Percentiles rank a stretch among this genome's conserved stretches.
Conservation (phyloP, 1,140 invertebrate genomes). For the Ylistrum balloti region DNA sequence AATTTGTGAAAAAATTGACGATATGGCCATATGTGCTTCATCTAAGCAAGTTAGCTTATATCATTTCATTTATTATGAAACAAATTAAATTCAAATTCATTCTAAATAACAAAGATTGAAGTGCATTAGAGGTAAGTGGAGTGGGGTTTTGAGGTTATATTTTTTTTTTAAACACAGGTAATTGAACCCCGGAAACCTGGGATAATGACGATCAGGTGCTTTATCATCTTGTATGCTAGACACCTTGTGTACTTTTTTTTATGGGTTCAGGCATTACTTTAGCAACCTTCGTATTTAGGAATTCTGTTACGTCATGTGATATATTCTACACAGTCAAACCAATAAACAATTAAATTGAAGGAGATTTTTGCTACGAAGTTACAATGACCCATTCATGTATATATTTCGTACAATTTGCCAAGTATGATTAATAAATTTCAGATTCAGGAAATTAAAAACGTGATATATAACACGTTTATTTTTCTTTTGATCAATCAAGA, state of each 20-base stretch:
- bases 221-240: neutral
- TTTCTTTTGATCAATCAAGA: neutral
- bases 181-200: neutral
- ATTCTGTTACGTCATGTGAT: neutral
- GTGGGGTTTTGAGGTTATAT: too few species aligned
- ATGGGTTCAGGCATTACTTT: neutral
- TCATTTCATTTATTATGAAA: too few species aligned
- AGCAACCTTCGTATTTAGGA: neutral
- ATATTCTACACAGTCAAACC: neutral
- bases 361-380: neutral
- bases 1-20: too few species aligned
- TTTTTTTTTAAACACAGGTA: too few species aligned
- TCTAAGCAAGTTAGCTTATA: too few species aligned
- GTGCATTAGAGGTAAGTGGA: too few species aligned
- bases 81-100: too few species aligned
- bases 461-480: neutral
- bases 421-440: constrained; percentile 1
- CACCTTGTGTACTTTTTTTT: neutral
- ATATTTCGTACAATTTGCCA: neutral
- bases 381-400: neutral
- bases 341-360: constrained; percentile 23
- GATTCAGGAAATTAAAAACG: neutral
- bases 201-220: neutral
- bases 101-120: too few species aligned
- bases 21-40: too few species aligned